Conservation (phyloP, 2,797 vertebrate species). For the Astyanax mexicanus region DNA sequence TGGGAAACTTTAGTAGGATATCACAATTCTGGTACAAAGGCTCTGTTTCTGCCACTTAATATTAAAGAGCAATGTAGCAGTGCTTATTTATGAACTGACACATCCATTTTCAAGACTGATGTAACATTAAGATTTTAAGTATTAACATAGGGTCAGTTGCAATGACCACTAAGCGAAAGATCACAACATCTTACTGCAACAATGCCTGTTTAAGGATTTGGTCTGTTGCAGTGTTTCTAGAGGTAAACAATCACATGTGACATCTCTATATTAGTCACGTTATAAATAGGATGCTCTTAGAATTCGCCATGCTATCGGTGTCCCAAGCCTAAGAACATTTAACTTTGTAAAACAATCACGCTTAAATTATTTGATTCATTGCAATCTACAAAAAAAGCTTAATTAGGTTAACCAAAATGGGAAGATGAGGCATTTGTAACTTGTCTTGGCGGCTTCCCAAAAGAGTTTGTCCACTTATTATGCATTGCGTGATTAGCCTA, state of each 20-base stretch:
- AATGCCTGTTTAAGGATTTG: not conserved
- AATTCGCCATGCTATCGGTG: not conserved
- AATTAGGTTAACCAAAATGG: not conserved
- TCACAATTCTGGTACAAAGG: constrained; percentile 42
- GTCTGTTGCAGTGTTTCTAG: not conserved
- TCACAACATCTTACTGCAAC: not conserved
- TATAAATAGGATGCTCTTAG: no score
- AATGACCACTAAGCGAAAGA: constrained; percentile 5
- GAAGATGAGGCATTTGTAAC: not conserved
- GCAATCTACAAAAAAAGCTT: not conserved
- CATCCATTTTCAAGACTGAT: not conserved
- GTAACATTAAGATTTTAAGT: not conserved
- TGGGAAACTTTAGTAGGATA: constrained; percentile 12
- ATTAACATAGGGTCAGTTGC: constrained; percentile 1
- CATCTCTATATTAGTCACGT: no score
- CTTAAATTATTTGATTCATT: not conserved
- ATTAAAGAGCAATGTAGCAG: constrained; percentile 34
- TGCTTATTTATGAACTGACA: not conserved
- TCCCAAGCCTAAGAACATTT: no score
- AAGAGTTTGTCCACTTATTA: not conserved
- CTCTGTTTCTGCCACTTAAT: constrained; percentile 32
- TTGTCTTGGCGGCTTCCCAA: not conserved
- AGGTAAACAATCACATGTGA: not conserved
- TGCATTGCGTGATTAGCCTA: not conserved
- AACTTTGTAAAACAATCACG: not conserved